Base-by-base conservation (phyloP, 2,113 vertebrate species). In the Otocyon megalotis region DNA sequence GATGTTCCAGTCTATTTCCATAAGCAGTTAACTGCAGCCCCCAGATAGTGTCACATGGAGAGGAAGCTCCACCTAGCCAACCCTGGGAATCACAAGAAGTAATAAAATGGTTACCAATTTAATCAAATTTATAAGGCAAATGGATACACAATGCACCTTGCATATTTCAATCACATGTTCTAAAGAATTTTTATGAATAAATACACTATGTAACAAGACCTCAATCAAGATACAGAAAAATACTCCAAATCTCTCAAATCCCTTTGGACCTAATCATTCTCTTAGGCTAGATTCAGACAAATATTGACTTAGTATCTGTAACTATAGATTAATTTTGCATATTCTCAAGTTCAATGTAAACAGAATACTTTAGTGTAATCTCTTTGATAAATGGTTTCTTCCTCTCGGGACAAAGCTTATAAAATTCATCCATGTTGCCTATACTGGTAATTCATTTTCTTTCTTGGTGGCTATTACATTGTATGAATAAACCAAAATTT, bases 101-200 rank as follows among this genome's bases (percentile, higher is more conserved):
- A 43, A 9, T 35, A 50, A 60, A 37, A n/a, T 67, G 37, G 35
- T 50, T 71, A 62, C 54, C 24, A 32, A 53, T 60, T 37, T 72
- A 13, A 89, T 89, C 37, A 89, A 69, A 72, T 54, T n/a, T 48
- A 50, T 43, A 65, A 43, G 28, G n/a, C 22, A 74, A 65, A n/a
- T 48, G 28, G 20, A 76, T 26, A 63, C 56, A 53, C 48, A 63
- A 28, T 43, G 48, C 17, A 37, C 19, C 20, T n/a, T 30, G 5
- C 50, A 76, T n/a, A 76, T 32, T 62, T 94, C 24, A 76, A 48
- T 76, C 5, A 43, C 28, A 56, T 3, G 17, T 54, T 63, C 30
- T 71, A 58, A 80, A 83, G 56, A 62, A 22, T 74, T 94, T 89
- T 48, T 63, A 83, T 94, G 67, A 83, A 69, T 56, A 35, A 71